Conservation (phyloP, 2,888 invertebrate species). For the Biston betularia region DNA sequence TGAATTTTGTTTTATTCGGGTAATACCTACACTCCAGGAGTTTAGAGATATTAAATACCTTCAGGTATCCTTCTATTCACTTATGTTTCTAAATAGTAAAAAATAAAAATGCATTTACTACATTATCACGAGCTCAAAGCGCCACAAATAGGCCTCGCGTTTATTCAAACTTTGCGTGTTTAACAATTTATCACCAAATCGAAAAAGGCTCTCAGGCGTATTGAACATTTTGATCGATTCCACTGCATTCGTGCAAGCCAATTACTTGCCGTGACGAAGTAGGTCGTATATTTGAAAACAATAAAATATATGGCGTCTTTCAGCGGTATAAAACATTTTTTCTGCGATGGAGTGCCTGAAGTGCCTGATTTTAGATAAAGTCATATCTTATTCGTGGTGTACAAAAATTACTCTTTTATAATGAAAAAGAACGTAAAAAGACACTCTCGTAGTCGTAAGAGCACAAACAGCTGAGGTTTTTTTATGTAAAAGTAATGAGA, state of each 20-base stretch:
- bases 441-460: no score
- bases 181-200: slow-evolving; percentile 35
- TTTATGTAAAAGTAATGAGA: no score
- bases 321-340: slow-evolving; percentile 9
- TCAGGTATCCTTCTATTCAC: no score
- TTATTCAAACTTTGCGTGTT: slow-evolving; percentile 34
- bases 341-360: slow-evolving; percentile 10
- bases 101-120: slow-evolving; percentile 11
- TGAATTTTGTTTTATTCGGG: not conserved
- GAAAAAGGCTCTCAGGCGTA: slow-evolving; percentile 35
- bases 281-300: slow-evolving; percentile 28
- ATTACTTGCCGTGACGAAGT: slow-evolving; percentile 28
- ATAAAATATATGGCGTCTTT: slow-evolving; percentile 23
- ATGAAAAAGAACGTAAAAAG: no score
- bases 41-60: no score
- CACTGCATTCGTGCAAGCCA: slow-evolving; percentile 35
- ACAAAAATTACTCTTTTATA: no score
- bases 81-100: no score
- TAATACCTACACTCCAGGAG: no score
- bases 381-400: not conserved
- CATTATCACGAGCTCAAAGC: not conserved
- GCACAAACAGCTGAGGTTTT: no score
- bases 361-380: slow-evolving; percentile 9
- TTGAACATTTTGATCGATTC: slow-evolving; percentile 35
- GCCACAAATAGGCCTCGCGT: slow-evolving; percentile 17